These are phyloP conservation scores for Stenotaenia linearis DNA, from an alignment of 2,888 invertebrate species.

Conservation along the genomic window DNA sequence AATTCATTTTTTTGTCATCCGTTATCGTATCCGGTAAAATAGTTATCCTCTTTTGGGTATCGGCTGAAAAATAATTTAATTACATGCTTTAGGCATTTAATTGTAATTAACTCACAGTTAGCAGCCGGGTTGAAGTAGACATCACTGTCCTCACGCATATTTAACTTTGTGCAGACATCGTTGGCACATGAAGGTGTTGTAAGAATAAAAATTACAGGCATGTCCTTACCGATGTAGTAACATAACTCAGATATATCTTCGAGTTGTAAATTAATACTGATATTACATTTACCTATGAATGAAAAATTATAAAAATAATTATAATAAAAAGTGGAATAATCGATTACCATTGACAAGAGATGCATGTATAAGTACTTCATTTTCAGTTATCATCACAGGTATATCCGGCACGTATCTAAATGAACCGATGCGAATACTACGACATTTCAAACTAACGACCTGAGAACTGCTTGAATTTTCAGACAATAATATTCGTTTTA, in stretches of 20 bases:
- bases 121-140: conserved; percentile 54
- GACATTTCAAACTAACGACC: conserved; percentile 55
- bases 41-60: conserved; percentile 68
- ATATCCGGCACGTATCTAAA: conserved; percentile 71
- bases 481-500: not conserved
- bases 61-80: conserved; percentile 48
- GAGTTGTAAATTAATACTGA: conserved; percentile 69
- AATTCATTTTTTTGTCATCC: conserved; percentile 60
- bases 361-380: conserved; percentile 51
- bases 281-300: conserved; percentile 58
- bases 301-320: conserved; percentile 31
- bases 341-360: conserved; percentile 48
- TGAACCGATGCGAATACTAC: conserved; percentile 77
- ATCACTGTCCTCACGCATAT: conserved; percentile 57
- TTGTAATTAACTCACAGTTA: conserved; percentile 45
- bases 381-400: conserved; percentile 56
- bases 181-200: conserved; percentile 62
- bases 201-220: conserved; percentile 76
- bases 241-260: conserved; percentile 65
- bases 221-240: conserved; percentile 66
- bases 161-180: conserved; percentile 62
- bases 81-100: conserved; percentile 34
- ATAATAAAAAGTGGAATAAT: not conserved
- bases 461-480: not conserved
- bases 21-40: conserved; percentile 63